phyloP scores from a whole-genome alignment of 2,888 invertebrate species.

The Aethes cnicana region DNA sequence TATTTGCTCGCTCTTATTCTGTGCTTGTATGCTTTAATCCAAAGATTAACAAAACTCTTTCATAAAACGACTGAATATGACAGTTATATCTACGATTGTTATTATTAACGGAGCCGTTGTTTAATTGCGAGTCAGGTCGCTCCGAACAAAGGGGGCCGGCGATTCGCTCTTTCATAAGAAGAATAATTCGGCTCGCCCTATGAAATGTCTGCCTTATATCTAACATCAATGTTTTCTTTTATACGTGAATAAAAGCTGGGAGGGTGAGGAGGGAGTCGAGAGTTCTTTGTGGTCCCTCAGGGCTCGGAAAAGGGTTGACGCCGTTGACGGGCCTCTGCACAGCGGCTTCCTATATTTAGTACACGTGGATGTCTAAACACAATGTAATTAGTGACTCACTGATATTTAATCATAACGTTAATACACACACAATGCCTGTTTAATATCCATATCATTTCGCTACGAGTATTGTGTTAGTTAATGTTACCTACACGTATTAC shows the following conservation, averaged over 20 bases:
- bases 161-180: slow-evolving; percentile 49
- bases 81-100: slow-evolving; percentile 28
- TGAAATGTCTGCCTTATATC: slow-evolving; percentile 53
- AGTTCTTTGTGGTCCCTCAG: slow-evolving; percentile 55
- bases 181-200: slow-evolving; percentile 55
- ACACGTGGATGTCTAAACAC: slow-evolving; percentile 14
- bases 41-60: slow-evolving; percentile 25
- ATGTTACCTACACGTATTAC: too few species aligned
- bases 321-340: slow-evolving; percentile 56
- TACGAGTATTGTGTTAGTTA: too few species aligned
- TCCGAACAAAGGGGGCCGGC: slow-evolving; percentile 45
- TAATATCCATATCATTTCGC: slow-evolving; percentile 10
- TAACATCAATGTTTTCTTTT: slow-evolving; percentile 67
- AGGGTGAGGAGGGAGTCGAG: slow-evolving; percentile 47
- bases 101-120: slow-evolving; percentile 36
- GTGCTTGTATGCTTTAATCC: slow-evolving; percentile 13
- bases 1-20: slow-evolving; percentile 35
- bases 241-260: slow-evolving; percentile 54
- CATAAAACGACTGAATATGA: slow-evolving; percentile 7
- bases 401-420: slow-evolving; percentile 1
- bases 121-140: slow-evolving; percentile 39
- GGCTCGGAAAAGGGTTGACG: slow-evolving; percentile 62
- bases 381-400: slow-evolving; percentile 5
- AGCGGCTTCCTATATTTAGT: slow-evolving; percentile 25
- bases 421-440: background rate